phyloP scores from a whole-genome alignment of 2,113 vertebrate species.

The Chamaea fasciata region DNA sequence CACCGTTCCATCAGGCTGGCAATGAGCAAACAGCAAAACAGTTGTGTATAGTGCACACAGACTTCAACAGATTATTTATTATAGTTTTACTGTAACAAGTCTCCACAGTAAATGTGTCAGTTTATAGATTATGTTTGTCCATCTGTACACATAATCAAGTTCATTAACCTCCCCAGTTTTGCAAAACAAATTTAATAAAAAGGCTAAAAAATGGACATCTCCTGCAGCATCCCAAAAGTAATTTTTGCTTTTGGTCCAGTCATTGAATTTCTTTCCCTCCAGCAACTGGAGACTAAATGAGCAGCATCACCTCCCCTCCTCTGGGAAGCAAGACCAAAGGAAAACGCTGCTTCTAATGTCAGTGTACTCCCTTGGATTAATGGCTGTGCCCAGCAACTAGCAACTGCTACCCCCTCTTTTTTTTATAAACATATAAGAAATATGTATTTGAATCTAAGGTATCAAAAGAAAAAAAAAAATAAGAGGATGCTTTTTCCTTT shows the following conservation, averaged over 20 bases:
- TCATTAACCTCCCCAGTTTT: neutral
- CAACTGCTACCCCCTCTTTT: neutral
- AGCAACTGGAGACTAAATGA: neutral
- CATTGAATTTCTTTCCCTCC: neutral
- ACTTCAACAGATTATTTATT: neutral
- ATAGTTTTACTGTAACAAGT: neutral
- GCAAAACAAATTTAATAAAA: neutral
- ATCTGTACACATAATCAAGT: neutral
- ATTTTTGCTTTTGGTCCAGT: neutral
- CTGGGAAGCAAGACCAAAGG: neutral
- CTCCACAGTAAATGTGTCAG: neutral
- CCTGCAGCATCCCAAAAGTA: neutral
- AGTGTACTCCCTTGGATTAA: neutral
- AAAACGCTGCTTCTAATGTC: neutral
- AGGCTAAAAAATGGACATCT: neutral
- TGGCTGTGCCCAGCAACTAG: neutral
- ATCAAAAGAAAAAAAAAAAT: neutral
- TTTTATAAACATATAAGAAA: neutral
- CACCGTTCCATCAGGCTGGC: neutral
- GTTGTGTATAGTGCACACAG: neutral
- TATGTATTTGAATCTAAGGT: neutral
- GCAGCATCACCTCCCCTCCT: neutral
- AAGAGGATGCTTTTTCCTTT: neutral
- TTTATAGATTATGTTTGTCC: accelerated
- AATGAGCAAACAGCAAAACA: neutral